These are phyloP conservation scores for Alloscopus bannaensis DNA, from an alignment of 2,888 invertebrate genomes.

Conservation along the genomic window DNA sequence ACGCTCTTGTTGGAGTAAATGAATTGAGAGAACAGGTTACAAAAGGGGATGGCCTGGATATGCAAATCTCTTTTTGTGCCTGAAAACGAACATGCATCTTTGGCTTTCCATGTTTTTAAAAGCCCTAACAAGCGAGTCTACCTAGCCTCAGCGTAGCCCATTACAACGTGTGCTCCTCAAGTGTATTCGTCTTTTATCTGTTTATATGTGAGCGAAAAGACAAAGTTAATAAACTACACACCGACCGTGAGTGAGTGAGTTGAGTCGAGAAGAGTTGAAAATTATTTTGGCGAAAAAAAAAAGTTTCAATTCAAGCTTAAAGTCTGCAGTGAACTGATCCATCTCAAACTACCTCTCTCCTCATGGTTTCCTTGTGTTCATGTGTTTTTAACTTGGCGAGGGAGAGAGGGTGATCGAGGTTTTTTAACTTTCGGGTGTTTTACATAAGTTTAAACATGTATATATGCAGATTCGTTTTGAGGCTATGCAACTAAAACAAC, in stretches of 20 bases:
- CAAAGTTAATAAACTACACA: conserved; percentile 4
- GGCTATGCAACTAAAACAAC: too few species aligned
- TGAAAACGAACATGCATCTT: conserved; percentile 57
- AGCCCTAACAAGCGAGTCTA: conserved; percentile 50
- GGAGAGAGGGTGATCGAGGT: conserved; percentile 24
- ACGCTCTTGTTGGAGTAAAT: conserved; percentile 61
- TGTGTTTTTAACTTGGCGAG: too few species aligned
- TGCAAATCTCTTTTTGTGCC: conserved; percentile 68
- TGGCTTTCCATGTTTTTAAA: conserved; percentile 57
- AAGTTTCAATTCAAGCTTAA: conserved; percentile 61
- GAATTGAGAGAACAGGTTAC: conserved; percentile 67
- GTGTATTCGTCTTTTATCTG: background rate
- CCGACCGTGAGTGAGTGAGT: conserved; percentile 18
- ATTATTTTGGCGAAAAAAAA: conserved; percentile 63
- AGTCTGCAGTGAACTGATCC: conserved; percentile 57
- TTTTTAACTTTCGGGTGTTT: conserved; percentile 33
- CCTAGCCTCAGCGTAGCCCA: too few species aligned
- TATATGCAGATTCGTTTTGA: background rate
- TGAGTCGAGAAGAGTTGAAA: conserved; percentile 51
- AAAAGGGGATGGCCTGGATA: conserved; percentile 72
- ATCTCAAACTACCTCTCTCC: conserved; percentile 51
- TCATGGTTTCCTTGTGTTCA: conserved; percentile 13
- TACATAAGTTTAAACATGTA: conserved; percentile 6
- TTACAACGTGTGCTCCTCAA: too few species aligned
- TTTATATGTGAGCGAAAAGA: conserved; percentile 10